Evolutionary conservation across 2,797 vertebrate species (phyloP).

Genomic region (Protonibea diacanthus): DNA sequence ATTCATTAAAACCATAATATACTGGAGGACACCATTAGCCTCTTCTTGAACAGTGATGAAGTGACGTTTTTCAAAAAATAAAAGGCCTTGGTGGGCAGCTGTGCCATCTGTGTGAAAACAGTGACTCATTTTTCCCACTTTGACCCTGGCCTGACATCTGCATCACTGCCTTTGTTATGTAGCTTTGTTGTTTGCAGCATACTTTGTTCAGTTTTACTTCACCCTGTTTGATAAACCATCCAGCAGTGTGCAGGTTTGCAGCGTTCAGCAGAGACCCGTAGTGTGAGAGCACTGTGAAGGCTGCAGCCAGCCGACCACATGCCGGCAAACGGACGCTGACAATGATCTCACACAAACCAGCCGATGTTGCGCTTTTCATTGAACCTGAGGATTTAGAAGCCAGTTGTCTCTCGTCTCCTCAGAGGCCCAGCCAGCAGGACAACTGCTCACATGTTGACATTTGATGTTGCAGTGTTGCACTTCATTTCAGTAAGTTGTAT

Average conservation of each 20-base stretch:
- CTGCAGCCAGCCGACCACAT: slow-evolving; percentile 12
- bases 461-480: slow-evolving; percentile 30
- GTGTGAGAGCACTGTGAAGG: slow-evolving; percentile 36
- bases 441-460: slow-evolving; percentile 13
- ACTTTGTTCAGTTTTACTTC: neutral
- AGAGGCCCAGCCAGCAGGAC: slow-evolving; percentile 39
- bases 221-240: neutral
- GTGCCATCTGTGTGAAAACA: slow-evolving; percentile 17
- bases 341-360: slow-evolving; percentile 63
- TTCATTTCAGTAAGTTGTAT: slow-evolving; percentile 3
- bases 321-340: slow-evolving; percentile 43
- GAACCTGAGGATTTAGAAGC: slow-evolving; percentile 74
- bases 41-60: slow-evolving; percentile 12
- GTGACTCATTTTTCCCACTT: slow-evolving; percentile 30
- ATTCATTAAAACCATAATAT: slow-evolving; percentile 15
- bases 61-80: slow-evolving; percentile 23
- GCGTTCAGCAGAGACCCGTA: slow-evolving; percentile 38
- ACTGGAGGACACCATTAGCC: neutral
- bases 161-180: slow-evolving; percentile 8
- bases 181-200: slow-evolving; percentile 4
- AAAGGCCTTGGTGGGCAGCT: slow-evolving; percentile 18
- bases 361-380: slow-evolving; percentile 76
- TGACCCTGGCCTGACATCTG: slow-evolving; percentile 20
- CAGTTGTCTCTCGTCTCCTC: slow-evolving; percentile 54
- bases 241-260: slow-evolving; percentile 29